phyloP scores from a whole-genome alignment of 2,797 vertebrate species.

The Catostomus latipinnis region DNA sequence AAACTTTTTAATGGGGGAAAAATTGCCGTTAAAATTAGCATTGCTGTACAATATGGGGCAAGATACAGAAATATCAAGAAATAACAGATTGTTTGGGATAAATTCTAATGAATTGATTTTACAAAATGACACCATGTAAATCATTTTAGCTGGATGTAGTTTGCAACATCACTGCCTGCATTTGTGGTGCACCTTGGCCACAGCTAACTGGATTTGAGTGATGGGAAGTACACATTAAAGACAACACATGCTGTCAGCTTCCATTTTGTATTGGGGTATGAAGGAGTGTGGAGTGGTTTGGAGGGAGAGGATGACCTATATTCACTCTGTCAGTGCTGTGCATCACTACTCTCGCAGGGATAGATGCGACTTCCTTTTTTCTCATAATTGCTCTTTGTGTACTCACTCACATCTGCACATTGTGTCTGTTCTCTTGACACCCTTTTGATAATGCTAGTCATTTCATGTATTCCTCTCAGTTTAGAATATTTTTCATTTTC shows the following conservation, averaged over 20 bases:
- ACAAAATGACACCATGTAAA: too few species aligned
- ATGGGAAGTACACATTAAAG: not conserved
- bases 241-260: conserved; percentile 15
- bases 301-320: conserved; percentile 52
- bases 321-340: conserved; percentile 16
- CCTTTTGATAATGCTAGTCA: not conserved
- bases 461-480: not conserved
- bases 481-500: not conserved
- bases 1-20: too few species aligned
- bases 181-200: too few species aligned
- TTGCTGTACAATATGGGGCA: too few species aligned
- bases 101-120: too few species aligned
- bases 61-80: too few species aligned
- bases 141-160: too few species aligned
- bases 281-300: not conserved
- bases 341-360: not conserved
- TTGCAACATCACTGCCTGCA: not conserved
- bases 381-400: conserved; percentile 2
- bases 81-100: too few species aligned
- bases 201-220: too few species aligned
- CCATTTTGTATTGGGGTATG: conserved; percentile 40
- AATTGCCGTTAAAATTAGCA: too few species aligned
- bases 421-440: not conserved
- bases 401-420: not conserved
- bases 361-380: conserved; percentile 27